Evolutionary conservation across 1,140 invertebrate genomes (phyloP), one percentile per base, ranked within the genome.

Genomic region (Brachionus calyciflorus): DNA sequence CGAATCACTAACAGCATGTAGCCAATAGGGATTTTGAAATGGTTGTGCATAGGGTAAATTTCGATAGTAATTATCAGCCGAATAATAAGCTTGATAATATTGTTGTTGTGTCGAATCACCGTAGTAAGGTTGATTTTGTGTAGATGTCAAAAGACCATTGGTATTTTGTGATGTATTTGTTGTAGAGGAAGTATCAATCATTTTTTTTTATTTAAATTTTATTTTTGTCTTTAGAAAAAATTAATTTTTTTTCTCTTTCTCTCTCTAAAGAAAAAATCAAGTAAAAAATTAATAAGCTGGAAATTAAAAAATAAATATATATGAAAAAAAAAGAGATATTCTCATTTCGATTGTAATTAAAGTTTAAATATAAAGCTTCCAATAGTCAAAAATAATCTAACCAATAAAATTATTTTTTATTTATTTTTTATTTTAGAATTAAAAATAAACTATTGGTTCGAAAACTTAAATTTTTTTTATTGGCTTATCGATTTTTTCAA

Each of bases 211-310:
- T 46, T 46, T 46, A 44, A 12, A 12, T 19, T 65, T 65, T 40
- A 10, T 49, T 17, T 33, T 60, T 60, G 33, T 33, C 26, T 60
- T 12, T 14, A 57, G 14, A 57, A 60, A 40, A n/a, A 33, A 33
- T n/a, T n/a, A n/a, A n/a, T n/a, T n/a, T n/a, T n/a, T n/a, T n/a
- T n/a, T n/a, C n/a, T n/a, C n/a, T n/a, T n/a, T n/a, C n/a, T n/a
- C n/a, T n/a, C n/a, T 19, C 19, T 7, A 33, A 37, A 60, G 19
- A 60, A 37, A 24, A 1, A n/a, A 60, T 14, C 30, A 33, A 19
- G n/a, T n/a, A 40, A n/a, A 60, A 60, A 60, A 60, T 60, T 60
- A 41, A 60, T 60, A 60, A 60, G 55, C 55, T 60, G 33, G 55
- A 60, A 60, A 26, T 37, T 19, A 37, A 37, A 37, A 60, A 5